Conservation (phyloP, 2,797 vertebrate species). For the Potorous gilbertii region DNA sequence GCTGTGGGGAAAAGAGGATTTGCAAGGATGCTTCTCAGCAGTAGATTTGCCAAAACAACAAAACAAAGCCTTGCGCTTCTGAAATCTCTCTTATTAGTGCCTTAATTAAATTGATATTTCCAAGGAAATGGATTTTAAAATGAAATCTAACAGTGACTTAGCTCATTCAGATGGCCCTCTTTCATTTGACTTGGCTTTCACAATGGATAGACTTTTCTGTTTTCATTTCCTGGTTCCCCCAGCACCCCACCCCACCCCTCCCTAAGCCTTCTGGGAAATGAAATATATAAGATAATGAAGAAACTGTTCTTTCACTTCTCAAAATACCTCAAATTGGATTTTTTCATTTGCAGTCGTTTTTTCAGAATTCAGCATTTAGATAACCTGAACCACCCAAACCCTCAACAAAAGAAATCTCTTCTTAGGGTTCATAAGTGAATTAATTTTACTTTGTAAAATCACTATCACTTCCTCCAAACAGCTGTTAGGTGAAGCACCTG, state of each 20-base stretch:
- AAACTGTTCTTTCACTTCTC: constrained; percentile 38
- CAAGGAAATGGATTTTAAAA: constrained; percentile 58
- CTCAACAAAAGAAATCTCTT: neutral
- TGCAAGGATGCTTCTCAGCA: constrained; percentile 22
- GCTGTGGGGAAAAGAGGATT: constrained; percentile 36
- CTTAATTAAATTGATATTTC: constrained; percentile 65
- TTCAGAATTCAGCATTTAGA: constrained; percentile 51
- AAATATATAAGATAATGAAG: constrained; percentile 47
- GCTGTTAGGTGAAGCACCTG: constrained; percentile 54
- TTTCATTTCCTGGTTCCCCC: constrained; percentile 70
- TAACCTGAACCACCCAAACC: constrained; percentile 11
- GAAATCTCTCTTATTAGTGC: constrained; percentile 39
- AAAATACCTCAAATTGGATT: constrained; percentile 24
- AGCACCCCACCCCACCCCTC: neutral
- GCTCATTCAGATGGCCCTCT: constrained; percentile 47
- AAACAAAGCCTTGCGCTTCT: constrained; percentile 60
- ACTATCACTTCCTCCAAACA: constrained; percentile 11
- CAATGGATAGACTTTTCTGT: constrained; percentile 10
- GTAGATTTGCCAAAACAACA: constrained; percentile 41
- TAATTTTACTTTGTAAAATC: constrained; percentile 47
- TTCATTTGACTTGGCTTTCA: constrained; percentile 39
- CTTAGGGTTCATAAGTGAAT: constrained; percentile 34
- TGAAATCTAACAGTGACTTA: constrained; percentile 55
- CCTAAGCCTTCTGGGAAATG: constrained; percentile 55
- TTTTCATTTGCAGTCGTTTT: constrained; percentile 40